phyloP scores from a whole-genome alignment of 2,113 vertebrate species.

The Dendrocopos noguchii region DNA sequence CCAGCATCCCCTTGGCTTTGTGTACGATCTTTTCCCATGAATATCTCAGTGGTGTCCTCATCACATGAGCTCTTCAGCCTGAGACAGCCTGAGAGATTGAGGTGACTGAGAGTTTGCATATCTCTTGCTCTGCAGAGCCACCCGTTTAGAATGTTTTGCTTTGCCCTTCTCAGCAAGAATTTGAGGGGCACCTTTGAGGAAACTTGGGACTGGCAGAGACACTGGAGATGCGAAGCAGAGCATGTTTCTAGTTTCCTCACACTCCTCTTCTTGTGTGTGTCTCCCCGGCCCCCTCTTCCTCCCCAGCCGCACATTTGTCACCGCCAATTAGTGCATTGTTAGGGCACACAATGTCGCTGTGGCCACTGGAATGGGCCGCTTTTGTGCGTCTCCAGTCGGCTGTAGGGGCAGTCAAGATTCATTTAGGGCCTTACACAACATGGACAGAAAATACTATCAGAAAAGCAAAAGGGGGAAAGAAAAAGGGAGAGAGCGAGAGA shows the following conservation, averaged over 20 bases:
- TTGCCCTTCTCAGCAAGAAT: not conserved
- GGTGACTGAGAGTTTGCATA: not conserved
- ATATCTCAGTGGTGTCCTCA: conserved; percentile 32
- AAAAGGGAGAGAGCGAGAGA: conserved; percentile 10
- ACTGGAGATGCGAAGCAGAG: not conserved
- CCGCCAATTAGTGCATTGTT: conserved; percentile 96
- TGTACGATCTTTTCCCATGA: conserved; percentile 26
- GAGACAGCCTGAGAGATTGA: not conserved
- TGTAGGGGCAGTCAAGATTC: conserved; percentile 94
- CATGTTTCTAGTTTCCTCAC: not conserved
- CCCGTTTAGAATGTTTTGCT: not conserved
- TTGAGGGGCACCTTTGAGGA: not conserved
- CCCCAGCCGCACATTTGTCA: conserved; percentile 83
- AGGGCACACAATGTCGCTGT: conserved; percentile 90
- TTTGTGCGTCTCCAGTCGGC: conserved; percentile 96
- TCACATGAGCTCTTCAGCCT: not conserved
- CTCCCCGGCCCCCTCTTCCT: conserved; percentile 37
- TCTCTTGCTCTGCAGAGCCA: not conserved
- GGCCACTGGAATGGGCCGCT: conserved; percentile 84
- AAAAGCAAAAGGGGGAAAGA: conserved; percentile 83
- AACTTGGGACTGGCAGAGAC: not conserved
- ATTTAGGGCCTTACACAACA: conserved; percentile 90
- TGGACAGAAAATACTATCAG: conserved; percentile 87
- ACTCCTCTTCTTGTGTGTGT: conserved; percentile 60
- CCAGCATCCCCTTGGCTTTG: not conserved